phyloP scores from a whole-genome alignment of 2,113 vertebrate genomes.

The Elanus axillaris region DNA sequence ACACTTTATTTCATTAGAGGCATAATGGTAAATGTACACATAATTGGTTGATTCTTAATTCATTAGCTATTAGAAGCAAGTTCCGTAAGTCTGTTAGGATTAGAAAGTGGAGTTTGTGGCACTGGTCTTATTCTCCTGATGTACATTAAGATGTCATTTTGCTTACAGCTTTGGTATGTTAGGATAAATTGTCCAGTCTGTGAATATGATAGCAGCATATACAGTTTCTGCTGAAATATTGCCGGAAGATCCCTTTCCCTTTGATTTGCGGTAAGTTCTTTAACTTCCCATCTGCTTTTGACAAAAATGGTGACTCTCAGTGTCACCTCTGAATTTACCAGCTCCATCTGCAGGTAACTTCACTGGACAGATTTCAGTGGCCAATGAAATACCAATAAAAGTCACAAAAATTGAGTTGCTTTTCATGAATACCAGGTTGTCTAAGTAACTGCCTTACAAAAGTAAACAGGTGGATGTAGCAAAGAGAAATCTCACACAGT shows the following conservation, averaged over 20 bases:
- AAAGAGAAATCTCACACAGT: rapidly evolving
- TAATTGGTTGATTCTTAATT: neutral
- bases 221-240: neutral
- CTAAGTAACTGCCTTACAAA: neutral
- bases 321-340: neutral
- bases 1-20: neutral
- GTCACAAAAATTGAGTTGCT: neutral
- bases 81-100: neutral
- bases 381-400: neutral
- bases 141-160: neutral
- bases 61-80: neutral
- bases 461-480: neutral
- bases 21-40: neutral
- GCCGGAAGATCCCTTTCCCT: neutral
- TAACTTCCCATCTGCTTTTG: neutral
- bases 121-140: neutral
- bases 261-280: neutral
- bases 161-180: neutral
- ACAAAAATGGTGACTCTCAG: neutral
- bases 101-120: neutral
- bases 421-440: neutral
- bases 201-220: neutral
- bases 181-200: neutral
- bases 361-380: neutral
- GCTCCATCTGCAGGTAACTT: neutral